Evolutionary conservation across 1,140 invertebrate genomes (phyloP).

Genomic region (Luehdorfia chinensis): DNA sequence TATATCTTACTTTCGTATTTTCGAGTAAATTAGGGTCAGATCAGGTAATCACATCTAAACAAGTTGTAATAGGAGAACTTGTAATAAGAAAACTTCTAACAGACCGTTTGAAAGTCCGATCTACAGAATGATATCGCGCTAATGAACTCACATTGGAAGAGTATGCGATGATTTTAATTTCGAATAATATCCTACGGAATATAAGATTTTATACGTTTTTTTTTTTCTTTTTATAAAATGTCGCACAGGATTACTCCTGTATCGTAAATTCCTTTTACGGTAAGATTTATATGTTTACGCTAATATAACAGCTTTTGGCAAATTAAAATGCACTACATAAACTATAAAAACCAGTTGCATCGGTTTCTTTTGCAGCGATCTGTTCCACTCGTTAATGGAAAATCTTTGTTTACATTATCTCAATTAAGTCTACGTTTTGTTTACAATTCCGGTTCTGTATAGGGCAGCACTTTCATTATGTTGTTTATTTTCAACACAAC

Average conservation of each 20-base stretch:
- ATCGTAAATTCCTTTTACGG: too few relatives aligned
- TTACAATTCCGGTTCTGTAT: constrained; percentile 44
- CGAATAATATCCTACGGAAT: too few relatives aligned
- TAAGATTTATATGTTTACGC: too few relatives aligned
- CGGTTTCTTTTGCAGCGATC: constrained; percentile 30
- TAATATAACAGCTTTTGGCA: too few relatives aligned
- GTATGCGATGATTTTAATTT: constrained; percentile 36
- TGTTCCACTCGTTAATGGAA: constrained; percentile 47
- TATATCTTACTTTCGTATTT: not conserved
- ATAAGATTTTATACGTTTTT: too few relatives aligned
- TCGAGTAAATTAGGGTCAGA: constrained; percentile 41
- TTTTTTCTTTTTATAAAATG: too few relatives aligned
- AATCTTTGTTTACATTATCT: constrained; percentile 70
- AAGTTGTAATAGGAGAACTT: constrained; percentile 67
- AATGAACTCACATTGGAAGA: constrained; percentile 47
- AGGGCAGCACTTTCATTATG: constrained; percentile 60
- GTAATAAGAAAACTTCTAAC: constrained; percentile 75
- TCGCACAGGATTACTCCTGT: too few relatives aligned
- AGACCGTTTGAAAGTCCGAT: constrained; percentile 61
- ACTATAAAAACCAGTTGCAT: too few relatives aligned
- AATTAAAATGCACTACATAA: too few relatives aligned
- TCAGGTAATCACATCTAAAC: constrained; percentile 37
- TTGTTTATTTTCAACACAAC: constrained; percentile 40
- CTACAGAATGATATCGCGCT: constrained; percentile 47
- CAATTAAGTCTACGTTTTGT: constrained; percentile 73